Evolutionary conservation across 2,113 vertebrate species (phyloP).

Genomic region (Eudyptes chrysolophus): DNA sequence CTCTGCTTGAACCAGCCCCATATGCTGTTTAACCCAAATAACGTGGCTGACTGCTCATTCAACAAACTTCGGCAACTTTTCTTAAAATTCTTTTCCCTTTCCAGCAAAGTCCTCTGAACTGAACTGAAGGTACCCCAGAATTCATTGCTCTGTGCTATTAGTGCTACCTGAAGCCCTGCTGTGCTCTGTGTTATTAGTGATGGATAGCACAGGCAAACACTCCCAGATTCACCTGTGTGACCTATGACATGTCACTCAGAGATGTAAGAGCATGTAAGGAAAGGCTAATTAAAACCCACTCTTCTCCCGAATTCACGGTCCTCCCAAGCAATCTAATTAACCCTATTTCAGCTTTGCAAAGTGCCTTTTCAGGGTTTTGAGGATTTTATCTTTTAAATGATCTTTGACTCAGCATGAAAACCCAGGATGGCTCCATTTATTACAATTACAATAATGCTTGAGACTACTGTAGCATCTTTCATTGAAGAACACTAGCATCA

Average conservation of each 20-base stretch:
- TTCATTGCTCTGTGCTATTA: background rate
- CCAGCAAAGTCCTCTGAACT: background rate
- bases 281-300: background rate
- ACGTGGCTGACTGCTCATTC: background rate
- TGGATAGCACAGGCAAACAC: background rate
- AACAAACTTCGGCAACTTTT: background rate
- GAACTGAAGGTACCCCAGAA: background rate
- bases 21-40: background rate
- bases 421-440: background rate
- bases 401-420: conserved; percentile 11
- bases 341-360: background rate
- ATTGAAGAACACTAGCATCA: background rate
- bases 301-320: background rate
- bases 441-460: background rate
- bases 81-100: background rate
- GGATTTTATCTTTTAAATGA: background rate
- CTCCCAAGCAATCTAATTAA: background rate
- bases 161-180: background rate
- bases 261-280: background rate
- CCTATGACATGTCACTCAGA: background rate
- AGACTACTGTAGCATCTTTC: background rate
- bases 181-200: background rate
- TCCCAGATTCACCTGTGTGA: background rate
- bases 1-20: background rate
- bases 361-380: conserved; percentile 1